phyloP scores from a whole-genome alignment of 1,140 invertebrate genomes.

The Drosophila seguyi region DNA sequence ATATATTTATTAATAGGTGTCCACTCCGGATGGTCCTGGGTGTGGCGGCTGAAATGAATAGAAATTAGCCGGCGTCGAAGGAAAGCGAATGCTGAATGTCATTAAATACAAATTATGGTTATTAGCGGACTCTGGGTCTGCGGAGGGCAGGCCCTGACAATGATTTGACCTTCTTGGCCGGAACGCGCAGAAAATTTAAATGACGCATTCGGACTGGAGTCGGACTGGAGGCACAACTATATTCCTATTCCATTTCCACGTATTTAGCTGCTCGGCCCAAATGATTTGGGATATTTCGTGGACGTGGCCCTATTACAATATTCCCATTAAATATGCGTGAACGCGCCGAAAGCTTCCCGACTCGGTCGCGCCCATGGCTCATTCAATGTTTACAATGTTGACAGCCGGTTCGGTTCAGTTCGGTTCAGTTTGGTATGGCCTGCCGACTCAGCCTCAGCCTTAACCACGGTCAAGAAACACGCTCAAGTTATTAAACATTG shows the following conservation, averaged over 20 bases:
- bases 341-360: conserved; percentile 8
- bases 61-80: conserved; percentile 27
- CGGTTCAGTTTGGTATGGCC: background rate
- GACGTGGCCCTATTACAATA: conserved; percentile 48
- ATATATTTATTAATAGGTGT: conserved; percentile 60
- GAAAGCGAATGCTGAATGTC: conserved; percentile 51
- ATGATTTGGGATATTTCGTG: conserved; percentile 40
- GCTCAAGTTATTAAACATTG: conserved; percentile 57
- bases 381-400: conserved; percentile 24
- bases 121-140: conserved; percentile 36
- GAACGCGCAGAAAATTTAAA: conserved; percentile 51
- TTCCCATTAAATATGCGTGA: conserved; percentile 51
- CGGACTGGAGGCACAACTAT: background rate
- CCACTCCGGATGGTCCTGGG: conserved; percentile 43
- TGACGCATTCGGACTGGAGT: conserved; percentile 34
- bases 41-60: conserved; percentile 29
- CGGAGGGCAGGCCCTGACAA: conserved; percentile 46
- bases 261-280: conserved; percentile 25
- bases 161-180: conserved; percentile 55
- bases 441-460: background rate
- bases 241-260: conserved; percentile 11
- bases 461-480: conserved; percentile 16
- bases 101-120: conserved; percentile 66
- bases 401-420: conserved; percentile 11
- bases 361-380: conserved; percentile 30